Base-by-base conservation (phyloP, 1,140 invertebrate genomes). In the Xylocopa sonorina region DNA sequence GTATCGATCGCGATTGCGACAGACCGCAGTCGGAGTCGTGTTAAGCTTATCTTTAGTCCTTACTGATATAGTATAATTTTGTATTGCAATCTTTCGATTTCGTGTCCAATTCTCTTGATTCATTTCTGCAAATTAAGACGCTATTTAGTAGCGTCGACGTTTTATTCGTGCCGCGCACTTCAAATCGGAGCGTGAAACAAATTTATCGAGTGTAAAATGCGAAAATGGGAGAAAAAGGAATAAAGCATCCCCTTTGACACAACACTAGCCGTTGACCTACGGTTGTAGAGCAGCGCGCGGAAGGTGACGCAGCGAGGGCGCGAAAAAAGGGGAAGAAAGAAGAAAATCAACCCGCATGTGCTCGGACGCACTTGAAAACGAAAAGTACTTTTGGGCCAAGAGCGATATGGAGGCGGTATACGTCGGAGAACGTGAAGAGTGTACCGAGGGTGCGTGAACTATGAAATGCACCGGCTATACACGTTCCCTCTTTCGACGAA, bases 321-420 rank as follows among this genome's bases (percentile, higher is more conserved):
- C 57, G 48, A 68, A 63, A n/a, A 48, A 63, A 53, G 48, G 78
- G 43, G 53, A 58, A 76, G 57, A 75, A 85, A 78, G 80, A 68
- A 80, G 85, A 84, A 86, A 87, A 84, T 81, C 87, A 88, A 88
- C 87, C 87, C 87, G 86, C 85, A 88, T 88, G 82, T 87, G 63
- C 87, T 88, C 82, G 73, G 86, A 82, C 82, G 78, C 71, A 88
- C 87, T 88, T 74, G 82, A 84, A 83, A 83, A 79, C 79, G 73
- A 83, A 89, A 90, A 90, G 89, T 89, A 90, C 89, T 90, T 89
- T 89, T 80, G 80, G 82, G 21, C 74, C n/a, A 68, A 86, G 85
- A 79, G 80, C 77, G 64, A 71, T 66, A 69, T 76, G 68, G 79
- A 73, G 82, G 78, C 60, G 63, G 73, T 71, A 51, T 53, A 64